Base-by-base conservation (phyloP, 2,888 invertebrate genomes). In the Dexiosoma caninum region DNA sequence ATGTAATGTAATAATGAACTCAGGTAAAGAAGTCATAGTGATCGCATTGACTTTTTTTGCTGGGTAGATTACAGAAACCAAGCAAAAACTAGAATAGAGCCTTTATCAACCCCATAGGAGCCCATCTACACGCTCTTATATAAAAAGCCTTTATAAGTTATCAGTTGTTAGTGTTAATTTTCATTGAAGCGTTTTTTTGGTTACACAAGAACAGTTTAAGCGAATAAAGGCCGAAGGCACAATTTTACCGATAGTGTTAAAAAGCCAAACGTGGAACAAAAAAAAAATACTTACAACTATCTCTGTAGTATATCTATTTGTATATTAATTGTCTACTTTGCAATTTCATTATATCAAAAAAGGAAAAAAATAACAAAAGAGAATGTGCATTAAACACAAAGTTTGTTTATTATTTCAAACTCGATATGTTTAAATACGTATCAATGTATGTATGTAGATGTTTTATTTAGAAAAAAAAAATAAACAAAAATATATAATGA, bases 81-180 rank as follows among this genome's bases (percentile, higher is more conserved):
- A n/a, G n/a, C n/a, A n/a, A n/a, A n/a, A n/a, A n/a, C n/a, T n/a
- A n/a, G n/a, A n/a, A n/a, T n/a, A n/a, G n/a, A n/a, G n/a, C n/a
- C n/a, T n/a, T n/a, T n/a, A n/a, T n/a, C n/a, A n/a, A n/a, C n/a
- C n/a, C n/a, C n/a, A n/a, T n/a, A n/a, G n/a, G n/a, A n/a, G n/a
- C n/a, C n/a, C n/a, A n/a, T n/a, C n/a, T n/a, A n/a, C n/a, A n/a
- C n/a, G n/a, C n/a, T n/a, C n/a, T n/a, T n/a, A n/a, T n/a, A n/a
- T n/a, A n/a, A n/a, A n/a, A n/a, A n/a, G n/a, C n/a, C n/a, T n/a
- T n/a, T n/a, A n/a, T n/a, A n/a, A n/a, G n/a, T n/a, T n/a, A n/a
- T n/a, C n/a, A n/a, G n/a, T 6, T 35, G 53, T 27, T 44, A 70
- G 75, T 79, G 75, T 79, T 79, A 79, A 75, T 70, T 79, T 75